Base-by-base conservation (phyloP, 1,140 invertebrate genomes). In the Helicoverpa armigera region DNA sequence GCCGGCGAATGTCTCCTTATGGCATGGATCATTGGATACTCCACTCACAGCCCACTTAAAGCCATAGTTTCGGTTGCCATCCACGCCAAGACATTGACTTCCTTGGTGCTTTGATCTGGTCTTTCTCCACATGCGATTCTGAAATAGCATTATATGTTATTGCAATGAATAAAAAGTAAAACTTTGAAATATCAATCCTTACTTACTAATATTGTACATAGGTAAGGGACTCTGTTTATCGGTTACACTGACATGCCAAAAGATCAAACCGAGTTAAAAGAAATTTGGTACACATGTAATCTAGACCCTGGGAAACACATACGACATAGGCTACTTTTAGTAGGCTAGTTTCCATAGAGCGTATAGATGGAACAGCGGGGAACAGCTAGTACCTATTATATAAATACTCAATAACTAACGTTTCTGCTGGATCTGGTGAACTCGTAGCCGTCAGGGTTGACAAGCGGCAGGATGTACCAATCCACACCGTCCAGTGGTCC, bases 1-100 rank as follows among this genome's bases (percentile, higher is more conserved):
- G 0, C 98, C 98, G 13, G 96, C 96, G 87, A 96, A 98, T 0
- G 96, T 97, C 48, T 97, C 96, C 10, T 96, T 95, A 56, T 96
- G 94, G 86, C 97, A 98, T 0, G 96, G 96, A 85, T 97, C 95
- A 1, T 86, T 95, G 48, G 96, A 97, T 2, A 96, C 96, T 0
- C 97, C 97, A 56, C 92, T 95, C 80, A 96, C 96, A 2, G 94
- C 95, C 97, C 97, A 97, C 80, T 97, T 96, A 85, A 95, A 95
- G 12, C 94, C 96, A 84, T 96, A 97, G 83, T 97, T 97, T 0
- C 97, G 90, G 87, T 97, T 97, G 0, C 96, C 95, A 82, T 97
- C 97, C 0, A 96, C 96, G 9, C 97, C 97, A 12, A 85, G 87
- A 61, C 96, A 96, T 53, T 96, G 95, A 0, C 88, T 83, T 1